phyloP scores from a whole-genome alignment of 2,888 invertebrate genomes.

The Cheilosia soror region DNA sequence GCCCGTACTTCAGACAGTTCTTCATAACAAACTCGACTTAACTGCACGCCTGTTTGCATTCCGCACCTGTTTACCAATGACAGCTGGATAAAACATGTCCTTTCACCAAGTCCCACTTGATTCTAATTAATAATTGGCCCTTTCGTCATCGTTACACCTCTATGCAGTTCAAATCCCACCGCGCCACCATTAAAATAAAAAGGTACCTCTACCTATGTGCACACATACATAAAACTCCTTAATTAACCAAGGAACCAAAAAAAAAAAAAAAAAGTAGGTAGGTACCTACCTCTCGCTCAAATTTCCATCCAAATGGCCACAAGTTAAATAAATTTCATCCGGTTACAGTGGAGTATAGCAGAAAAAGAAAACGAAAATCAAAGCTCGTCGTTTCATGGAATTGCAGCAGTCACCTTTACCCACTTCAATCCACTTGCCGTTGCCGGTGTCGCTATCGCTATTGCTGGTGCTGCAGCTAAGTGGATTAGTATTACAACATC shows the following conservation, averaged over 20 bases:
- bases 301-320: constrained; percentile 70
- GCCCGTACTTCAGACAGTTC: constrained; percentile 60
- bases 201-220: not conserved
- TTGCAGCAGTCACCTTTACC: constrained; percentile 72
- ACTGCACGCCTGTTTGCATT: constrained; percentile 40
- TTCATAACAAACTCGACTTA: constrained; percentile 39
- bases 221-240: constrained; percentile 58
- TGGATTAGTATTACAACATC: constrained; percentile 75
- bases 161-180: constrained; percentile 30
- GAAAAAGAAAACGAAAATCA: constrained; percentile 47
- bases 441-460: constrained; percentile 35
- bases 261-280: constrained; percentile 25
- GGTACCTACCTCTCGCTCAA: constrained; percentile 43
- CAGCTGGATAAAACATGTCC: constrained; percentile 37
- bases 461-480: constrained; percentile 58
- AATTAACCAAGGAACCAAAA: constrained; percentile 58
- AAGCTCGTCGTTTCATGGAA: constrained; percentile 67
- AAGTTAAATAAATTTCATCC: constrained; percentile 71
- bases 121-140: constrained; percentile 58
- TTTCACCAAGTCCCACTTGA: constrained; percentile 54
- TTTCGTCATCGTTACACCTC: constrained; percentile 55
- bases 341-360: constrained; percentile 44
- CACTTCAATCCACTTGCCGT: constrained; percentile 71
- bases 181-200: constrained; percentile 39
- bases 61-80: constrained; percentile 24